Base-by-base conservation (phyloP, 2,888 invertebrate genomes). In the Philonicus albiceps region DNA sequence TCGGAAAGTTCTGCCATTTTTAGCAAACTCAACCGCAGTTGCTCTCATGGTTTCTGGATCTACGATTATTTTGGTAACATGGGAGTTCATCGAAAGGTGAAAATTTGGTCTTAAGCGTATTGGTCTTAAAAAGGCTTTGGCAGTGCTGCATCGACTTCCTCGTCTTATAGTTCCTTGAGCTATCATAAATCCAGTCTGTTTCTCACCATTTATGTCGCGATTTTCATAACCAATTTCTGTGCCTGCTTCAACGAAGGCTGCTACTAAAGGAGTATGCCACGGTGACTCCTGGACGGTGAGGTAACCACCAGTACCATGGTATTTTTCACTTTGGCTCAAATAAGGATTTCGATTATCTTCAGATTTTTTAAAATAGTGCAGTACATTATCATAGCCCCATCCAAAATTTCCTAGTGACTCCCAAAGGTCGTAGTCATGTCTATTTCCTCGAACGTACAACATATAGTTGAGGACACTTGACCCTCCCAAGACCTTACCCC, bases 261-360 rank as follows among this genome's bases (percentile, higher is more conserved):
- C 95, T 0, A 96, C 96, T 86, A 97, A 90, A 0, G 97, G 97
- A 0, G 96, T 96, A 88, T 95, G 94, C 96, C 97, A 97, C 0
- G 97, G 97, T 0, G 97, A 95, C 90, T 97, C 97, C 92, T 97
- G 96, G 0, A 96, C 95, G 0, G 97, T 97, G 16, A 97, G 90
- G 86, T 95, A 95, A 0, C 97, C 97, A 5, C 96, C 96, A 16
- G 93, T 94, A 0, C 94, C 94, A 89, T 96, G 96, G 89, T 96
- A 96, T 0, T 93, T 92, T 88, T 93, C 93, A 86, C 93, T 95
- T 87, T 94, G 94, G 3, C 95, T 94, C 85, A 97, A 92, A 90
- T 97, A 97, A 0, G 97, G 97, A 92, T 97, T 96, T 88, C 96
- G 94, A 91, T 97, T 97, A 91, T 97, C 97, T 91, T 97, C 97